Evolutionary conservation across 2,888 invertebrate genomes (phyloP), one percentile per base, ranked within the genome.

Genomic region (Therioaphis trifolii): DNA sequence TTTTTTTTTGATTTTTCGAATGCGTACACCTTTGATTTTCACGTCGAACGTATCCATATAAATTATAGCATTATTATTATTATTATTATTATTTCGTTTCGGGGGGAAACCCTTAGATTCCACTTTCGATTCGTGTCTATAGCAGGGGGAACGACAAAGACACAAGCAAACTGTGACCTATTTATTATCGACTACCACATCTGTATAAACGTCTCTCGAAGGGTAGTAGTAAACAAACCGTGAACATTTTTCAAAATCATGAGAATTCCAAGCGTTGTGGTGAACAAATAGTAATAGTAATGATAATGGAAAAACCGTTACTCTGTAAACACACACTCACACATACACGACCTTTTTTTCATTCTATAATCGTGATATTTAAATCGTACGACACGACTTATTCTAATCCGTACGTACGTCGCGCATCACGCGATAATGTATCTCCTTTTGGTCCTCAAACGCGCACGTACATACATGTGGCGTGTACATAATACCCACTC

Each of bases 221-320:
- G 74, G 66, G 74, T 71, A 55, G 74, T 27, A 52, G 72, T 82
- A 74, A 82, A 72, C 82, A 82, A 82, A 82, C 82, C 82, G 82
- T 82, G 82, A 82, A 82, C 82, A 52, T 72, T 82, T 82, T 52
- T 74, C 74, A 40, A 24, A 82, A 82, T 82, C 82, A 72, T 82
- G 82, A 82, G 82, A 82, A 82, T 74, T 74, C 29, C 71, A n/a
- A 74, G 69, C 68, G 55, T 35, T 46, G 61, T 21, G 52, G 71
- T 29, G 71, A 35, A 49, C 14, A 74, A 76, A 66, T 66, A 52
- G 35, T 7, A 72, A 74, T 69, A 43, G 43, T 69, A 61, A 35
- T 35, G 35, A 35, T 35, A 7, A 7, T 35, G 40, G 40, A 69
- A 80, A 82, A 66, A 82, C 82, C 82, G 82, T 82, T 82, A 82